Percentiles rank a stretch among this genome's conserved stretches.
These are phyloP conservation scores for Heterodera carotae DNA, from an alignment of 1,140 invertebrate species.

Conservation along the genomic window DNA sequence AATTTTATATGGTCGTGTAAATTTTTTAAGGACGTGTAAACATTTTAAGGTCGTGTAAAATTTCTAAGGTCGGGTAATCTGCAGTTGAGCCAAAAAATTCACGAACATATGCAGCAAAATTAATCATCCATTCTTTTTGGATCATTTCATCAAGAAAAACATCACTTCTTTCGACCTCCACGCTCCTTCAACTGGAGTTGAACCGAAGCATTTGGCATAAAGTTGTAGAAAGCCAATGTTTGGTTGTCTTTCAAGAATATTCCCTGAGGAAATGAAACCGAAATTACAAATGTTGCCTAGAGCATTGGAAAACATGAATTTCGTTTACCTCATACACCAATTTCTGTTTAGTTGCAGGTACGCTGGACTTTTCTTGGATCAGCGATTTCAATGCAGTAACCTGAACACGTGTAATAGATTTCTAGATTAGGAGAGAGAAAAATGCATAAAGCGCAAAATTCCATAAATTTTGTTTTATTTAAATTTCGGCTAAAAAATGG, in stretches of 20 bases:
- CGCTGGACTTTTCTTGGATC: slow-evolving; percentile 82
- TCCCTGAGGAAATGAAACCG: slow-evolving; percentile 76
- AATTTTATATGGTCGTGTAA: too few relatives aligned
- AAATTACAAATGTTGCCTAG: too few relatives aligned
- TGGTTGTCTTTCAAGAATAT: slow-evolving; percentile 97
- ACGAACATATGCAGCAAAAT: too few relatives aligned
- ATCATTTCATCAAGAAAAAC: too few relatives aligned
- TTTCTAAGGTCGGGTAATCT: too few relatives aligned
- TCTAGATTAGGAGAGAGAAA: not conserved
- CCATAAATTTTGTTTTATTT: not conserved
- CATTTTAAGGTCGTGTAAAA: too few relatives aligned
- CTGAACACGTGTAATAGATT: slow-evolving; percentile 49
- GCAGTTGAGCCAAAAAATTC: too few relatives aligned
- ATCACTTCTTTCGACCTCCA: slow-evolving; percentile 90
- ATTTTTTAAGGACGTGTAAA: too few relatives aligned
- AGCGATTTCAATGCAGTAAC: slow-evolving; percentile 84
- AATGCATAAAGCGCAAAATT: slow-evolving; percentile 10
- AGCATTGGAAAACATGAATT: not conserved
- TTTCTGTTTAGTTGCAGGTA: slow-evolving; percentile 98
- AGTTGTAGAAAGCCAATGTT: slow-evolving; percentile 91
- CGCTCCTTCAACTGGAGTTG: slow-evolving; percentile 91
- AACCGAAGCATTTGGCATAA: slow-evolving; percentile 79
- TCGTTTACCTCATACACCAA: slow-evolving; percentile 77
- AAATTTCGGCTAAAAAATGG: too few relatives aligned
- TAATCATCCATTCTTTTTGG: too few relatives aligned